A percentile compares a stretch with the other conserved stretches of the same genome.
Conservation (phyloP, 2,888 invertebrate species). For the Yponomeuta malinellus region DNA sequence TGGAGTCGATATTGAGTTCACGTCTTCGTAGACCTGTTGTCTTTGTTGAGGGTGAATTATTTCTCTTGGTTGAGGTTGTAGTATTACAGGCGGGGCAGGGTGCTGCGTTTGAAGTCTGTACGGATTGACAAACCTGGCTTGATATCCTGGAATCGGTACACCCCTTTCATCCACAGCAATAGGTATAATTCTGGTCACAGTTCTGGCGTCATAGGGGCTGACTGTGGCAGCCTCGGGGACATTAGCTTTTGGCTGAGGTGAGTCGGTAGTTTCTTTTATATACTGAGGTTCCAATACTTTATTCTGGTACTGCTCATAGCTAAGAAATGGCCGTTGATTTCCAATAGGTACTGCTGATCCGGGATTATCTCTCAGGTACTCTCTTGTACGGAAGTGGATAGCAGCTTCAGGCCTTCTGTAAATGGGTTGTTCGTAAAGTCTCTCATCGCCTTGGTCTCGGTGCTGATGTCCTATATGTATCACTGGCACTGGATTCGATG, state of each 20-base stretch:
- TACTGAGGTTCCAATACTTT: slow-evolving; percentile 67
- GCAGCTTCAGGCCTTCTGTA: slow-evolving; percentile 50
- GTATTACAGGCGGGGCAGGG: slow-evolving; percentile 33
- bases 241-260: slow-evolving; percentile 41
- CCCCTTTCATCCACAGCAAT: slow-evolving; percentile 67
- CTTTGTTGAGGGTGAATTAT: slow-evolving; percentile 45
- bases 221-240: slow-evolving; percentile 49
- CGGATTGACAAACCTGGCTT: slow-evolving; percentile 51
- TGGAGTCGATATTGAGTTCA: slow-evolving; percentile 79
- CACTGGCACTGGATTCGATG: slow-evolving; percentile 71
- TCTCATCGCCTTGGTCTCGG: slow-evolving; percentile 50
- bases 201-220: slow-evolving; percentile 50
- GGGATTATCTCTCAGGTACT: slow-evolving; percentile 68
- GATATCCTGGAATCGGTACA: slow-evolving; percentile 59
- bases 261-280: slow-evolving; percentile 42
- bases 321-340: slow-evolving; percentile 68
- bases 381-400: slow-evolving; percentile 61
- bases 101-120: slow-evolving; percentile 42
- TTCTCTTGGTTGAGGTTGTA: slow-evolving; percentile 55
- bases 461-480: slow-evolving; percentile 66
- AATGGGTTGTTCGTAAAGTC: slow-evolving; percentile 55
- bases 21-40: slow-evolving; percentile 65
- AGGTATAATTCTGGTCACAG: slow-evolving; percentile 59
- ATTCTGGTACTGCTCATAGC: slow-evolving; percentile 59
- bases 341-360: slow-evolving; percentile 67